Conservation (phyloP, 2,888 invertebrate species). For the Plusia festucae region DNA sequence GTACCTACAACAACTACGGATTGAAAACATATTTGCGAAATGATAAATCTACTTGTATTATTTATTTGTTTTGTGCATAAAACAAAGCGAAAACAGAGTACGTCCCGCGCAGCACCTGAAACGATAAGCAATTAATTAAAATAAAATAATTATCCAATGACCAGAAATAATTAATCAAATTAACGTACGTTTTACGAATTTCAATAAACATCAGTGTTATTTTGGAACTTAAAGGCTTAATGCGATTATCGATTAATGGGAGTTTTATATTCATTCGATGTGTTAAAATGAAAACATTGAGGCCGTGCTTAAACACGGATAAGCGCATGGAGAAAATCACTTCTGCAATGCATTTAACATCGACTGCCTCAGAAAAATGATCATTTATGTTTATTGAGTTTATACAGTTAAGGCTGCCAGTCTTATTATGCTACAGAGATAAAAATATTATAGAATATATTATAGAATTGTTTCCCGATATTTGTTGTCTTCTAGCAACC, state of each 20-base stretch:
- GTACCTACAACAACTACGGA: not conserved
- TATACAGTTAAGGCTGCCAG: not conserved
- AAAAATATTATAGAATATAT: not conserved
- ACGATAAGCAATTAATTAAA: constrained; percentile 54
- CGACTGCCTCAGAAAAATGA: constrained; percentile 20
- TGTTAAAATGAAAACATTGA: constrained; percentile 39
- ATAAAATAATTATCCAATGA: constrained; percentile 44
- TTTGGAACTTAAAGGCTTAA: constrained; percentile 39
- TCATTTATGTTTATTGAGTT: not conserved
- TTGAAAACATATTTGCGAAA: constrained; percentile 1
- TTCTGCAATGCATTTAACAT: constrained; percentile 21
- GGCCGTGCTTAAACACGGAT: constrained; percentile 9
- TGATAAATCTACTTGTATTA: not conserved
- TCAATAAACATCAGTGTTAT: constrained; percentile 24
- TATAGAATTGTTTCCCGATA: not conserved
- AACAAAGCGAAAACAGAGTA: constrained; percentile 82
- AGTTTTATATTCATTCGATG: constrained; percentile 19
- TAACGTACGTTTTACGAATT: constrained; percentile 33
- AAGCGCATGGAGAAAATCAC: constrained; percentile 18
- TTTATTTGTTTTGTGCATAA: constrained; percentile 73
- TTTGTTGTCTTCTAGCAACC: not conserved
- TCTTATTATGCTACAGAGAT: not conserved
- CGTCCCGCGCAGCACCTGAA: constrained; percentile 79
- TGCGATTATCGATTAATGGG: constrained; percentile 29
- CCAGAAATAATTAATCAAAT: constrained; percentile 50